Evolutionary conservation across 2,888 invertebrate genomes (phyloP).

Genomic region (Rotaria magnacalcarata): DNA sequence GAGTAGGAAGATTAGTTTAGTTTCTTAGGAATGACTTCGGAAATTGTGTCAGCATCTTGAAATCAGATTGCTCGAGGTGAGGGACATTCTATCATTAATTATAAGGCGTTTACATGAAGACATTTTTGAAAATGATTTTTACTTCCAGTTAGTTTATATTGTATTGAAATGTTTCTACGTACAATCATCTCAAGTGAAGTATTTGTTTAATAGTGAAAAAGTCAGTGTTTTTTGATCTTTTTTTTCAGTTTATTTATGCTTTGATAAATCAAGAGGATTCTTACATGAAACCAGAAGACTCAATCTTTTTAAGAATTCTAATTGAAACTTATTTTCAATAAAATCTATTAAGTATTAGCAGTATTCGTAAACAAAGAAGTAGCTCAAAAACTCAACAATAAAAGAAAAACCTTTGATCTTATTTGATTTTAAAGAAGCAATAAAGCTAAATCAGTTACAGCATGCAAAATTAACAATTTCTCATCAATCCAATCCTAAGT

Average conservation of each 20-base stretch:
- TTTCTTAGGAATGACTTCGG: too few species aligned
- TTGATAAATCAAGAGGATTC: slow-evolving; percentile 62
- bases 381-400: background rate
- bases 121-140: slow-evolving; percentile 90
- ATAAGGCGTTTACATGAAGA: slow-evolving; percentile 79
- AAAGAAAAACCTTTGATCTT: background rate
- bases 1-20: too few species aligned
- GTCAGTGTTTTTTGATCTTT: slow-evolving; percentile 37
- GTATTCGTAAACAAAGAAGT: slow-evolving; percentile 86
- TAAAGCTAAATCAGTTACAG: too few species aligned
- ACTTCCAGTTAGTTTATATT: slow-evolving; percentile 73
- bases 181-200: slow-evolving; percentile 73
- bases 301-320: slow-evolving; percentile 85
- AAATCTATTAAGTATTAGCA: slow-evolving; percentile 94
- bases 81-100: slow-evolving; percentile 66
- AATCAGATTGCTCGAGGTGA: too few species aligned
- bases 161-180: slow-evolving; percentile 73
- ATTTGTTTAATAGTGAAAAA: background rate
- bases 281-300: slow-evolving; percentile 72
- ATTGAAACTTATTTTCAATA: slow-evolving; percentile 85
- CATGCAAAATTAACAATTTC: too few species aligned
- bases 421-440: too few species aligned
- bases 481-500: too few species aligned
- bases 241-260: slow-evolving; percentile 70
- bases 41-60: too few species aligned